A percentile compares a stretch with the other conserved stretches of the same genome.
phyloP scores from a whole-genome alignment of 1,140 invertebrate species.

The Drosophila mauritiana region DNA sequence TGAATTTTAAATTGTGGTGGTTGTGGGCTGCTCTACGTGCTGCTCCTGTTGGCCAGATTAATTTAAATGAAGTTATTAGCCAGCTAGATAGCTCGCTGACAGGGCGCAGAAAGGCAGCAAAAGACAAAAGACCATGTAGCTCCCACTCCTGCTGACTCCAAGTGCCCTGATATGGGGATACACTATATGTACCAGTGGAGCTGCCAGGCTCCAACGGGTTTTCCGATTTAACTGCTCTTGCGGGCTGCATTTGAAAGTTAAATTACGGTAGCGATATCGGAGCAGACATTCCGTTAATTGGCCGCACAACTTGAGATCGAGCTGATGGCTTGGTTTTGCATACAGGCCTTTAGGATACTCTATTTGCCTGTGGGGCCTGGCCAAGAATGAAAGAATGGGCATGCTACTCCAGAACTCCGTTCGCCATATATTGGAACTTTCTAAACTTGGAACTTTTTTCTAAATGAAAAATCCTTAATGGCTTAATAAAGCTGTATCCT shows the following conservation, averaged over 20 bases:
- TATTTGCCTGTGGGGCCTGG: not conserved
- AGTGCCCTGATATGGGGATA: constrained; percentile 48
- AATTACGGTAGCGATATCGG: constrained; percentile 59
- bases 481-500: constrained; percentile 1
- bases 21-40: constrained; percentile 8
- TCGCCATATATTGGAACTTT: not conserved
- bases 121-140: constrained; percentile 17
- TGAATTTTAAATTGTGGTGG: constrained; percentile 73
- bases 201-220: constrained; percentile 42
- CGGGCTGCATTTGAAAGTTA: constrained; percentile 69
- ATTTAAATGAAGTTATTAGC: constrained; percentile 81
- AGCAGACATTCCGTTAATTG: constrained; percentile 72
- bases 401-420: not conserved
- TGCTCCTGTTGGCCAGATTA: constrained; percentile 46
- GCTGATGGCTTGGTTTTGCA: constrained; percentile 32
- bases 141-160: constrained; percentile 8
- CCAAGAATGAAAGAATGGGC: not conserved
- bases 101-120: constrained; percentile 62
- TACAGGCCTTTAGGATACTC: constrained; percentile 13
- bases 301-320: constrained; percentile 63
- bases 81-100: constrained; percentile 47
- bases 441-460: too few relatives aligned
- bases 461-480: not conserved
- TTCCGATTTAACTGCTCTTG: constrained; percentile 30
- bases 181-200: constrained; percentile 15